Evolutionary conservation across 2,797 vertebrate genomes (phyloP).

Genomic region (Allobates femoralis): DNA sequence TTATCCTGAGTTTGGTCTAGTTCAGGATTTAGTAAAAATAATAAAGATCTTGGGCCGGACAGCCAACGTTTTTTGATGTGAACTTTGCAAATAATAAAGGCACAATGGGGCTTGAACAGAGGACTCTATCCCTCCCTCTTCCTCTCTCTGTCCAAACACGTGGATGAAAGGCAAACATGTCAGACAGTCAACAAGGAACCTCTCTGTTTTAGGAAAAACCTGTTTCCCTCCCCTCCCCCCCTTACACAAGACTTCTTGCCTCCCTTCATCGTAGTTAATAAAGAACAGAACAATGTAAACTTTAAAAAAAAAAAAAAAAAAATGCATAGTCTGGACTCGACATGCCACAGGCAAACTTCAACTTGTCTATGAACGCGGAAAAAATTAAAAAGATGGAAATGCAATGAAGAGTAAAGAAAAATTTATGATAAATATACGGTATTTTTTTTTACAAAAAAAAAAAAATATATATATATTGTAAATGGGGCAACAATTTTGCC

Average conservation of each 20-base stretch:
- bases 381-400: not conserved
- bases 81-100: conserved; percentile 63
- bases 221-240: conserved; percentile 62
- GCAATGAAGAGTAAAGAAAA: not conserved
- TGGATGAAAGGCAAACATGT: conserved; percentile 64
- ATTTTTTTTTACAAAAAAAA: not conserved
- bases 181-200: conserved; percentile 63
- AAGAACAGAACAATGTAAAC: conserved; percentile 63
- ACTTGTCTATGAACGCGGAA: not conserved
- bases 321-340: not conserved
- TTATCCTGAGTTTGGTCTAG: conserved; percentile 36
- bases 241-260: conserved; percentile 56
- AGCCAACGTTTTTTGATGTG: conserved; percentile 51
- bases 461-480: not conserved
- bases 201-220: conserved; percentile 65
- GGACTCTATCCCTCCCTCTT: conserved; percentile 60
- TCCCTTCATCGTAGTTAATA: conserved; percentile 60
- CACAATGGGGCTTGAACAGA: conserved; percentile 63
- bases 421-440: not conserved
- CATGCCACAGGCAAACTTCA: conserved; percentile 19
- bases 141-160: conserved; percentile 64
- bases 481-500: not conserved
- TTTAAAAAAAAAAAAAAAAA: conserved; percentile 40
- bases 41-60: conserved; percentile 52
- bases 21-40: conserved; percentile 54